phyloP scores from a whole-genome alignment of 2,888 invertebrate species.

The Himalopsyche kuldschensis region DNA sequence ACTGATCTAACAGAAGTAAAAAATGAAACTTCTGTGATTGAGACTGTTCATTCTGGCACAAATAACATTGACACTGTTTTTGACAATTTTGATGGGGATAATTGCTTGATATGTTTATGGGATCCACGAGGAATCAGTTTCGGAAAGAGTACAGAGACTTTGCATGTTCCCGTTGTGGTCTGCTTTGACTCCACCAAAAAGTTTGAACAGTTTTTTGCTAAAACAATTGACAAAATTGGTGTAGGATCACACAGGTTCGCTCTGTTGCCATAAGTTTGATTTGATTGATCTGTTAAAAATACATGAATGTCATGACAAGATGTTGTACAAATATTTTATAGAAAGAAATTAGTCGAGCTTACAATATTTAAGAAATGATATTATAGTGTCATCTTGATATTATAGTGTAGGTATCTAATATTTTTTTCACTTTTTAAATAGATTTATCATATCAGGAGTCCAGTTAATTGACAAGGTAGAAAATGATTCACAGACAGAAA shows the following conservation, averaged over 20 bases:
- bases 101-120: neutral
- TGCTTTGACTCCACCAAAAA: neutral
- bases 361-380: too few relatives aligned
- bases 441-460: neutral
- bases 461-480: neutral
- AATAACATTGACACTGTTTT: neutral
- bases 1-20: too few relatives aligned
- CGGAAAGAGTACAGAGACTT: neutral
- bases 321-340: too few relatives aligned
- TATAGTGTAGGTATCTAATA: too few relatives aligned
- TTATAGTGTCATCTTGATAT: too few relatives aligned
- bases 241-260: neutral
- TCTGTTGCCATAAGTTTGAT: neutral
- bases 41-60: too few relatives aligned
- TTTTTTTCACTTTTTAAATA: neutral
- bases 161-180: neutral
- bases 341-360: too few relatives aligned
- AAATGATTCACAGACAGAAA: neutral
- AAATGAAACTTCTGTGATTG: too few relatives aligned
- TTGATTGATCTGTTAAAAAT: too few relatives aligned
- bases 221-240: neutral
- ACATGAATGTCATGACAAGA: too few relatives aligned
- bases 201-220: neutral
- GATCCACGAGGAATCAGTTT: neutral
- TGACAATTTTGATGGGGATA: neutral